Conservation (phyloP, 2,113 vertebrate genomes). For the Python bivittatus region DNA sequence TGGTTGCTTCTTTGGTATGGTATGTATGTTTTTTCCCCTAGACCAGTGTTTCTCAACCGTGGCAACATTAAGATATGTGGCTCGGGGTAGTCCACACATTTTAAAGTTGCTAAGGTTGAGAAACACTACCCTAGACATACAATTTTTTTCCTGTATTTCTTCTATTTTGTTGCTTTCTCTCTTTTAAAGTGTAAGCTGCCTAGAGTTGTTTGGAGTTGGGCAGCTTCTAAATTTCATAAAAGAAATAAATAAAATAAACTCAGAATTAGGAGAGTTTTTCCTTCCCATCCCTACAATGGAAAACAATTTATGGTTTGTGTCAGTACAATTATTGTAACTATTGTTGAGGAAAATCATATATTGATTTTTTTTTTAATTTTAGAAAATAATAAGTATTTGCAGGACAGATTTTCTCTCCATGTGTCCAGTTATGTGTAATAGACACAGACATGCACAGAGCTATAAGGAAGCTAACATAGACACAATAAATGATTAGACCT, state of each 20-base stretch:
- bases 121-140: too few relatives aligned
- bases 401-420: neutral
- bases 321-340: neutral
- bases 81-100: neutral
- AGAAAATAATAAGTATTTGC: neutral
- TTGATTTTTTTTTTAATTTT: neutral
- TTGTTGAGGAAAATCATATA: neutral
- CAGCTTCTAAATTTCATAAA: too few relatives aligned
- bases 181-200: too few relatives aligned
- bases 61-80: neutral
- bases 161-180: too few relatives aligned
- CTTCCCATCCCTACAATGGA: neutral
- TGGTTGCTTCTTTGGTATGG: neutral
- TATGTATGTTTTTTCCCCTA: neutral
- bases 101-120: too few relatives aligned
- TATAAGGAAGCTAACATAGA: neutral
- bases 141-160: too few relatives aligned
- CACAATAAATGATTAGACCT: neutral
- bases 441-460: neutral
- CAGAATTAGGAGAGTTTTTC: neutral
- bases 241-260: too few relatives aligned
- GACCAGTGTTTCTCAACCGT: neutral
- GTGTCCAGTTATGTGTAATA: neutral
- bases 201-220: too few relatives aligned
- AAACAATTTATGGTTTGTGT: neutral